These are phyloP conservation scores for Xestobium rufovillosum DNA, from an alignment of 2,888 invertebrate species.

Conservation along the genomic window DNA sequence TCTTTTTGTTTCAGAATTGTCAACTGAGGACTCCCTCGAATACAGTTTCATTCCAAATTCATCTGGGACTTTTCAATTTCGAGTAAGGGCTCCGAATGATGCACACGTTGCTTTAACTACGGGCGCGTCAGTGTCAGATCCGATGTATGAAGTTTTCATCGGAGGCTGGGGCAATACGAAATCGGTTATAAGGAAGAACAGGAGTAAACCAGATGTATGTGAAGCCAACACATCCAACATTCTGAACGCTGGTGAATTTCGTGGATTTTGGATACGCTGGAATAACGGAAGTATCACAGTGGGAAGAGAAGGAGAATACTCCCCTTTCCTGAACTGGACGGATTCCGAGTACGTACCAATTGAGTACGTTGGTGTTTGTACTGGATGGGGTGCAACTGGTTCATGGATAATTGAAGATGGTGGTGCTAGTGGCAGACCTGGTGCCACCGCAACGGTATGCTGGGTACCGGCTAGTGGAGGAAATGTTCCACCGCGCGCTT, in stretches of 20 bases:
- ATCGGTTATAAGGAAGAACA: slow-evolving; percentile 74
- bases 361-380: slow-evolving; percentile 71
- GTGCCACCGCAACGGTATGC: slow-evolving; percentile 36
- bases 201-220: slow-evolving; percentile 48
- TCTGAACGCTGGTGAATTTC: slow-evolving; percentile 64
- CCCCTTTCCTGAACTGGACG: slow-evolving; percentile 66
- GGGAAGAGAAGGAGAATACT: slow-evolving; percentile 51
- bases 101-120: slow-evolving; percentile 77
- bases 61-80: slow-evolving; percentile 65
- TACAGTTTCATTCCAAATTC: slow-evolving; percentile 73
- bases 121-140: slow-evolving; percentile 61
- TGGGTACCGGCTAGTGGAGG: slow-evolving; percentile 65
- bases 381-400: slow-evolving; percentile 79
- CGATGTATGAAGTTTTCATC: slow-evolving; percentile 80
- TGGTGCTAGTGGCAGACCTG: slow-evolving; percentile 29
- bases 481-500: slow-evolving; percentile 65
- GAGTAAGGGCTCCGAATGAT: slow-evolving; percentile 72
- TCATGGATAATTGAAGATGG: slow-evolving; percentile 65
- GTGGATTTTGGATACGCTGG: slow-evolving; percentile 82
- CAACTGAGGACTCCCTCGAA: slow-evolving; percentile 71
- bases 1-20: slow-evolving; percentile 56
- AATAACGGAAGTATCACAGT: slow-evolving; percentile 48
- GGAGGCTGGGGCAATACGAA: slow-evolving; percentile 85
- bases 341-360: slow-evolving; percentile 66
- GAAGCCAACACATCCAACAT: slow-evolving; percentile 63